Base-by-base conservation (phyloP, 1,140 invertebrate species). In the Periplaneta americana region DNA sequence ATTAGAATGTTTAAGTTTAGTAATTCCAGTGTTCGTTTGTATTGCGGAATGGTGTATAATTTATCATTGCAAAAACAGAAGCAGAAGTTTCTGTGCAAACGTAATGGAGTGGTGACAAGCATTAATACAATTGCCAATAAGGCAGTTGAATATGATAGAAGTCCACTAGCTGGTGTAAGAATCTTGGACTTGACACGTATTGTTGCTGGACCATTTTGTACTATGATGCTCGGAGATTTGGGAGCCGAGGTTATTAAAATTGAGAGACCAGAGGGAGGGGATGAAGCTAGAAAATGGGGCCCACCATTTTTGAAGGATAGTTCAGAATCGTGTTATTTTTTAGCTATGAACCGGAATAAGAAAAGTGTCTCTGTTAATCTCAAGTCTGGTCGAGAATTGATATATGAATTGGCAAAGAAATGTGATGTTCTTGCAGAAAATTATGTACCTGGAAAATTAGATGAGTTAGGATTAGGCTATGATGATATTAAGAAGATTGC, bases 221-320 rank as follows among this genome's bases (percentile, higher is more conserved):
- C 97, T 0, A 98, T 98, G 97, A 92, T 98, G 32, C 88, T 99
- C 10, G 95, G 95, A 4, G 98, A 99, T 88, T 89, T 98, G 39
- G 98, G 98, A 9, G 98, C 98, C 4, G 97, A 98, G 87, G 91
- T 99, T 4, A 94, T 98, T 36, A 99, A 99, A 91, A 91, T 97
- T 37, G 96, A 98, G 85, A 91, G 92, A 84, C 94, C 93, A 75
- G 92, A 91, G 9, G 88, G 86, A n/a, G 97, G 97, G 2, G 98
- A 99, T 89, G 98, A 99, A 84, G 92, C 96, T 0, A 90, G 98
- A 74, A 93, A 92, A 78, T 99, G 98, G 97, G 97, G 96, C 0
- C 98, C 98, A 8, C 98, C 98, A 0, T 97, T 97, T 87, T 88
- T 97, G 74, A 86, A 91, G 32, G 75, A 84, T 66, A 75, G 81